These are phyloP conservation scores for Strongylocentrotus purpuratus DNA, from an alignment of 35 echinoderm and acorn worm genomes.

Conservation along the genomic window DNA sequence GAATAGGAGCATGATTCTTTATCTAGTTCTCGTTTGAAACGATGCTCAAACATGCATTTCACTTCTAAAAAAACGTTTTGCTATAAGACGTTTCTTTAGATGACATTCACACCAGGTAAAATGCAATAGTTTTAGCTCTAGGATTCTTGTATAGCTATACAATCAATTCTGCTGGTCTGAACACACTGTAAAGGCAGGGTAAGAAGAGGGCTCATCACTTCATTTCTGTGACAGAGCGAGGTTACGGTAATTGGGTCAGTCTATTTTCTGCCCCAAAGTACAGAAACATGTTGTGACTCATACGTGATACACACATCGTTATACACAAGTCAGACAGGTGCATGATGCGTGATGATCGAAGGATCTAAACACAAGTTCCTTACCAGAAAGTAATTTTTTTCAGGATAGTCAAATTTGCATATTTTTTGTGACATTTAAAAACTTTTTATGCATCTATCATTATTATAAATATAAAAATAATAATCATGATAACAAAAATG, in stretches of 20 bases:
- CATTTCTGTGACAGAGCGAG: background rate
- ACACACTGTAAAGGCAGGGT: background rate
- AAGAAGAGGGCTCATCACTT: background rate
- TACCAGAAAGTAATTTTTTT: background rate
- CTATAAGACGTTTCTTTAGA: too few species aligned
- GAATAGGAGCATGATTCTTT: too few species aligned
- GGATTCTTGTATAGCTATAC: too few species aligned
- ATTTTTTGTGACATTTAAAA: background rate
- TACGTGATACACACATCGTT: background rate
- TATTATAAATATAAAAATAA: too few species aligned
- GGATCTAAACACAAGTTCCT: background rate
- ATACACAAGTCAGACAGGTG: background rate
- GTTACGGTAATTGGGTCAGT: background rate
- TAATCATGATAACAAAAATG: too few species aligned
- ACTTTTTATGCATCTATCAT: too few species aligned
- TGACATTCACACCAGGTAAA: too few species aligned
- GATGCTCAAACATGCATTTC: too few species aligned
- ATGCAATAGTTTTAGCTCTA: too few species aligned
- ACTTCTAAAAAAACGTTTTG: too few species aligned
- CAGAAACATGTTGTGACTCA: background rate
- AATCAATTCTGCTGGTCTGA: background rate
- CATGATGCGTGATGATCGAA: background rate
- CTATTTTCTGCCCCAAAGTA: background rate
- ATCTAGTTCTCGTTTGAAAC: too few species aligned
- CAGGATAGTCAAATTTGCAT: background rate